phyloP scores from a whole-genome alignment of 2,888 invertebrate species.

The Cryptophagus acutangulus region DNA sequence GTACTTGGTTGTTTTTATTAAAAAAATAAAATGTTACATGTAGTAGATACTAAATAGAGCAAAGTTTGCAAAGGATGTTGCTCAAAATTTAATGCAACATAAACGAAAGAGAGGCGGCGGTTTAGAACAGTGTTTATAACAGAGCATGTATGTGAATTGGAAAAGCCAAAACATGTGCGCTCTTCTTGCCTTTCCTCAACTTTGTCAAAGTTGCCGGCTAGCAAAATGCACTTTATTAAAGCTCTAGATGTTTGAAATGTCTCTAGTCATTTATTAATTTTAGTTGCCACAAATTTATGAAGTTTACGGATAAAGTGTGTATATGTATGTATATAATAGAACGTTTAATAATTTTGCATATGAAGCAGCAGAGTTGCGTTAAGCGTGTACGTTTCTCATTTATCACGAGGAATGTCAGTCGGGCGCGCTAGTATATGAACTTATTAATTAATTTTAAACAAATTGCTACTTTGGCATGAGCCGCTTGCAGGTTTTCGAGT shows the following conservation, averaged over 20 bases:
- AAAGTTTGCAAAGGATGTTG: too few species aligned
- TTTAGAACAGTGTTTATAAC: not conserved
- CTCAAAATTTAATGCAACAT: not conserved
- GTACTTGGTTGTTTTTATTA: too few species aligned
- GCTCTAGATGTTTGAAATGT: conserved; percentile 15
- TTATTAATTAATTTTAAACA: conserved; percentile 43
- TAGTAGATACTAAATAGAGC: too few species aligned
- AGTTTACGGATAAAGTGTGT: conserved; percentile 18
- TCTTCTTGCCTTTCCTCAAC: not conserved
- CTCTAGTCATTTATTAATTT: conserved; percentile 24
- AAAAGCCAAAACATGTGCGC: not conserved
- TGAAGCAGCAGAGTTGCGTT: conserved; percentile 33
- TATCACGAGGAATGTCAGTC: conserved; percentile 36
- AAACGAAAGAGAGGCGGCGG: not conserved
- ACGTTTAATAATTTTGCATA: conserved; percentile 34
- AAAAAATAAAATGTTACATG: too few species aligned
- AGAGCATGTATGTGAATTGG: too few species aligned
- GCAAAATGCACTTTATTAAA: conserved; percentile 17
- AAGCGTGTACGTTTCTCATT: conserved; percentile 35
- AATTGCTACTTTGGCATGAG: conserved; percentile 38
- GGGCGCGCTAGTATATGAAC: conserved; percentile 33
- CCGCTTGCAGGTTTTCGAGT: conserved; percentile 30
- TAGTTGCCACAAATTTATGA: conserved; percentile 24
- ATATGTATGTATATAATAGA: conserved; percentile 21
- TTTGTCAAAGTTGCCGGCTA: conserved; percentile 11